Percentiles rank a stretch among this genome's conserved stretches.
Evolutionary conservation across 1,140 invertebrate species (phyloP).

Genomic region (Rhagoletis zephyria): DNA sequence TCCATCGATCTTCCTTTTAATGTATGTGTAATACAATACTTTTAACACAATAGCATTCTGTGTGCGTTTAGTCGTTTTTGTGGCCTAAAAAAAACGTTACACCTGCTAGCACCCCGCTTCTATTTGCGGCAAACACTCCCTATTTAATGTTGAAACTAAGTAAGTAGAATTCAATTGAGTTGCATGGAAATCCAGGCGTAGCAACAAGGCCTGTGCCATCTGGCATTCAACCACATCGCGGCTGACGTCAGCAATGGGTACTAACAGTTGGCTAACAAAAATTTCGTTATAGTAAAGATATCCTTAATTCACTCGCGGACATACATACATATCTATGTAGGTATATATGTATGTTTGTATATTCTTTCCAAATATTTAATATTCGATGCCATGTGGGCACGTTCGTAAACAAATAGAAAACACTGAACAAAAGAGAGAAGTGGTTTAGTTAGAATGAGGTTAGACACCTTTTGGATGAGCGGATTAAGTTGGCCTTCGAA

Average conservation of each 20-base stretch:
- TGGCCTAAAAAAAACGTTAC: not conserved
- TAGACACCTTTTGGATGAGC: not conserved
- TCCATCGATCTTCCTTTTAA: slow-evolving; percentile 3
- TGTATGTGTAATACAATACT: not conserved
- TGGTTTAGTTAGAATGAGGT: not conserved
- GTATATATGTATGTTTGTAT: not conserved
- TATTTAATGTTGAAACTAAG: not conserved
- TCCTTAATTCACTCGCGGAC: not conserved
- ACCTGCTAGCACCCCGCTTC: not conserved
- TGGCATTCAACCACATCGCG: too few relatives aligned
- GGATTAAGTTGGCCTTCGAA: not conserved
- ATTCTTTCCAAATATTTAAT: not conserved
- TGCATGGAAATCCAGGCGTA: not conserved
- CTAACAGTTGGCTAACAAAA: not conserved
- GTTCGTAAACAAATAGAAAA: not conserved
- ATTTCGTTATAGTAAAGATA: not conserved
- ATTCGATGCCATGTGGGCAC: not conserved
- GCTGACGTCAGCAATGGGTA: slow-evolving; percentile 24
- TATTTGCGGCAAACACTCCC: not conserved
- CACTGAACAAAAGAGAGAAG: too few relatives aligned
- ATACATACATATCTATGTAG: not conserved
- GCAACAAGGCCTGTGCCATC: not conserved
- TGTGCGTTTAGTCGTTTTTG: not conserved
- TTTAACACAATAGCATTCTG: not conserved
- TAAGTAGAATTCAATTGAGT: not conserved